These are phyloP conservation scores for Limnephilus marmoratus DNA, from an alignment of 2,888 invertebrate genomes.

Conservation along the genomic window DNA sequence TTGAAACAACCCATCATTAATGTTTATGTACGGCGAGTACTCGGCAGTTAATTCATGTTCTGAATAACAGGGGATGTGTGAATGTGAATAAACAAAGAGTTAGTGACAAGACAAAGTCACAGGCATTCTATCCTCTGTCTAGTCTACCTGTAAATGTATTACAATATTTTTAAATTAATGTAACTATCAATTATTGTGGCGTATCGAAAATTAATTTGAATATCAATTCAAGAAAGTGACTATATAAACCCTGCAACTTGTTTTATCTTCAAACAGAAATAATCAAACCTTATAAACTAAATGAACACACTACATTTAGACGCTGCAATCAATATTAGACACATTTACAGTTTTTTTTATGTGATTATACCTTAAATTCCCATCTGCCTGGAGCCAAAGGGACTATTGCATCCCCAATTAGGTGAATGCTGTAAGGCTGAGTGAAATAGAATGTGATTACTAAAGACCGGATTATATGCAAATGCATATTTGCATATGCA, in stretches of 20 bases:
- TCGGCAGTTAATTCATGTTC: no score
- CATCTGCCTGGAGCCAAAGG: neutral
- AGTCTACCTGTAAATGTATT: neutral
- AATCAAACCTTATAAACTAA: neutral
- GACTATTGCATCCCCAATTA: neutral
- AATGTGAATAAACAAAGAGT: neutral
- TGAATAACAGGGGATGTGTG: neutral
- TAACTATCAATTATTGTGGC: neutral
- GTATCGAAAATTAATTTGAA: neutral
- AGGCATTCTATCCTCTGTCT: neutral
- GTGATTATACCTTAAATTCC: neutral
- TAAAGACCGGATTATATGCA: no score
- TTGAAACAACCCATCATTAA: neutral
- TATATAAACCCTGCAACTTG: neutral
- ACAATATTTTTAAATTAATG: neutral
- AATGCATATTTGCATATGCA: no score
- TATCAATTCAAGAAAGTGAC: neutral
- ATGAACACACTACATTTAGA: neutral
- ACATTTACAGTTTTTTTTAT: neutral
- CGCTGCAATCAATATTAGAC: neutral
- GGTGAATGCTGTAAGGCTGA: neutral
- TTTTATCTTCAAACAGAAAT: neutral
- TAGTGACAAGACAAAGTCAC: neutral
- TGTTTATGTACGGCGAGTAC: neutral
- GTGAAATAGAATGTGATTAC: neutral